Evolutionary conservation across 2,888 invertebrate species (phyloP), one percentile per base, ranked within the genome.

Genomic region (Ochlodes sylvanus): DNA sequence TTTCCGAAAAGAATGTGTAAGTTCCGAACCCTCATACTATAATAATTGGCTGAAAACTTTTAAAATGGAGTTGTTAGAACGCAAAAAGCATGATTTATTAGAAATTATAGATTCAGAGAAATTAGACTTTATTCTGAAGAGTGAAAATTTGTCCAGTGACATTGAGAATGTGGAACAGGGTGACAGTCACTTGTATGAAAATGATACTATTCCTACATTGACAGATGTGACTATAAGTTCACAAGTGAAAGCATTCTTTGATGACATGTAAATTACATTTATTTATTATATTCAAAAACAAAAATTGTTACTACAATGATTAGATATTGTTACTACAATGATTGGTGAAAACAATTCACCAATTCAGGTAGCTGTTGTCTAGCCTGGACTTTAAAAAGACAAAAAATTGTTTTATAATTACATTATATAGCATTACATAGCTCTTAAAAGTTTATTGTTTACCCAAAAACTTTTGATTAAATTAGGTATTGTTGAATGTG

Each of bases 111-210:
- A 71, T 66, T 84, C 88, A 7, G 85, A 85, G 27, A 82, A 86
- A 57, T 72, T 88, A 21, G 82, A 84, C 71, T 86, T 85, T 68
- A 92, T 94, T 70, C 72, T 89, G 50, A 87, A 87, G 69, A 77
- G 74, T 65, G 93, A 93, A 72, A 92, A 92, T 75, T 75, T 70
- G 71, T 77, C 76, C 7, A 93, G 93, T 73, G 79, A 76, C 1
- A 84, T 79, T 77, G 85, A 84, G 62, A 83, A 79, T 9, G 82
- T 84, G 74, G 87, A 90, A 66, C 50, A 68, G 27, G 62, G 62
- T n/a, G 89, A 93, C 47, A 89, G 88, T 66, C 89, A 92, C 70
- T 63, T 90, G 72, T 91, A 90, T 85, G 90, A 90, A 70, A 89
- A 88, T 82, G 87, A 93, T 74, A 93, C 91, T 2, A 75, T 86